phyloP scores from a whole-genome alignment of 1,140 invertebrate species.

The Spodoptera litura region DNA sequence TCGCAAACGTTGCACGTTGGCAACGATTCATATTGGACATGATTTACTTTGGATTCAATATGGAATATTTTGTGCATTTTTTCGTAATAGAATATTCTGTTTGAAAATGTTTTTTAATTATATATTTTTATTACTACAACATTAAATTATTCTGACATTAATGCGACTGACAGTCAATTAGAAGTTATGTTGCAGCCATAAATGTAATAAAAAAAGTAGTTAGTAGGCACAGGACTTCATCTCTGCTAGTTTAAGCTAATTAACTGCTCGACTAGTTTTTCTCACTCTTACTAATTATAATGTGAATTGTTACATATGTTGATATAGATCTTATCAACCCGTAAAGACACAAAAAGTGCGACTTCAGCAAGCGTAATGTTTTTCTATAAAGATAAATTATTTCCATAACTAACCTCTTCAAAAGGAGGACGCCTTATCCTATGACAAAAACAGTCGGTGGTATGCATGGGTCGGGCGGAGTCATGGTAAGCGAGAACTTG shows the following conservation, averaged over 20 bases:
- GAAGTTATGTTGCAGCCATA: too few species aligned
- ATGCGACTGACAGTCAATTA: background rate
- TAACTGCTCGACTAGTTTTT: slow-evolving; percentile 10
- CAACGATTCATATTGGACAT: slow-evolving; percentile 27
- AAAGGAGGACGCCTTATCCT: slow-evolving; percentile 11
- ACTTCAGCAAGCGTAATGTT: background rate
- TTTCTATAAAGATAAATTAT: slow-evolving; percentile 29
- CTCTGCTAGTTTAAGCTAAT: background rate
- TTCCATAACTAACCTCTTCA: slow-evolving; percentile 24
- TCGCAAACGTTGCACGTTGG: slow-evolving; percentile 11
- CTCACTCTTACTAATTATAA: background rate
- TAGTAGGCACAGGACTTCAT: background rate
- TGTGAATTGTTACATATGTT: background rate
- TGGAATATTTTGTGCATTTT: slow-evolving; percentile 25
- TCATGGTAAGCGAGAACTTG: slow-evolving; percentile 22
- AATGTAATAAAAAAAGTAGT: too few species aligned
- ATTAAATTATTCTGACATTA: background rate
- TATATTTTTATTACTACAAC: background rate
- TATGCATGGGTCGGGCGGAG: slow-evolving; percentile 11
- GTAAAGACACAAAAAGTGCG: background rate
- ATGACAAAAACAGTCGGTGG: slow-evolving; percentile 29
- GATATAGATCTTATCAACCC: background rate
- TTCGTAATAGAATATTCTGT: slow-evolving; percentile 5
- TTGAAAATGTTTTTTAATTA: background rate
- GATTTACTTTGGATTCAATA: slow-evolving; percentile 34